Evolutionary conservation across 1,140 invertebrate species (phyloP).

Genomic region (Meloidogyne hapla): DNA sequence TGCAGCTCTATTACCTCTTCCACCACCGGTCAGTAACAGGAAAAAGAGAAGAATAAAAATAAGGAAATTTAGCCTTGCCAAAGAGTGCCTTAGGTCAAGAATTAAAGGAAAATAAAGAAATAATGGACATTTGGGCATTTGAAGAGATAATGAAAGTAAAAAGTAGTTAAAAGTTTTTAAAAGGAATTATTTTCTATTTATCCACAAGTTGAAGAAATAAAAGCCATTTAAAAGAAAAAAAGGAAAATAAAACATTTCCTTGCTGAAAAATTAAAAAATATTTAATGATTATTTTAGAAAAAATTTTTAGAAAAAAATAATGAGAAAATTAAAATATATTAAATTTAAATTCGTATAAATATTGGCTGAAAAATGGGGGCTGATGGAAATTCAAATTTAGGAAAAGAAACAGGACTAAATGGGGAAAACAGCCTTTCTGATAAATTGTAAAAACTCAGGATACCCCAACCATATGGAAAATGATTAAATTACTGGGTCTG

Average conservation of each 20-base stretch:
- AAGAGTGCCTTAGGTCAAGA: not conserved
- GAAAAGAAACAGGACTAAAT: no score
- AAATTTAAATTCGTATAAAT: no score
- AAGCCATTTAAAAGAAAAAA: not conserved
- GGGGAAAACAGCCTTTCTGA: no score
- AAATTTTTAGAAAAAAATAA: not conserved
- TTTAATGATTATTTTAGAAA: conserved; percentile 1
- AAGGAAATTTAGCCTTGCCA: not conserved
- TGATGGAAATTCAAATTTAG: no score
- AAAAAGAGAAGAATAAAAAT: conserved; percentile 17
- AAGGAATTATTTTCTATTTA: not conserved
- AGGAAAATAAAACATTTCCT: not conserved
- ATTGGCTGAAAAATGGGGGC: no score
- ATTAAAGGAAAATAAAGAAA: not conserved
- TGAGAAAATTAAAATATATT: not conserved
- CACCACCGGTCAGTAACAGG: conserved; percentile 4
- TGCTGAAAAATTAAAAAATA: not conserved
- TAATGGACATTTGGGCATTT: not conserved
- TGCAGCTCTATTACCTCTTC: not conserved
- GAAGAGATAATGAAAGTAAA: not conserved
- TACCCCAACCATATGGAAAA: no score
- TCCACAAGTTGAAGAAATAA: not conserved
- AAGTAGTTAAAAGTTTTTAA: not conserved
- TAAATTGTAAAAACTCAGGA: no score
- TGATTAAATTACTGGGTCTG: no score